A percentile compares a stretch with the other conserved stretches of the same genome.
Evolutionary conservation across 2,797 vertebrate species (phyloP).

Genomic region (Amniataba percoides): DNA sequence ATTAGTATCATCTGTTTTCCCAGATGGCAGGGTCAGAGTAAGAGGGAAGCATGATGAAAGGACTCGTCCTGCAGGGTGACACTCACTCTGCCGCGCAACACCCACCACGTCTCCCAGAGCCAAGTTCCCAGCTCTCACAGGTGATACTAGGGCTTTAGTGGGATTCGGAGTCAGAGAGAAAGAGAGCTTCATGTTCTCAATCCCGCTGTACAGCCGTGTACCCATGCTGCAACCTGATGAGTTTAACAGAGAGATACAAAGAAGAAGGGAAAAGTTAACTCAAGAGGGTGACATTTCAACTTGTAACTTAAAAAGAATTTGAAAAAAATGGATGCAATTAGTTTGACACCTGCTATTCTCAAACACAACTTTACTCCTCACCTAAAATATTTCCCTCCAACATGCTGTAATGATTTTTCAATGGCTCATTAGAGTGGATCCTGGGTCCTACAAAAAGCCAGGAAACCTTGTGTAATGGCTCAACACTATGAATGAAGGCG

Average conservation of each 20-base stretch:
- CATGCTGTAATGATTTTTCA: conserved; percentile 74
- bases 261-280: conserved; percentile 57
- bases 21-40: conserved; percentile 85
- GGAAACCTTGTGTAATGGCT: conserved; percentile 54
- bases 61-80: conserved; percentile 75
- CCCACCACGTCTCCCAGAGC: conserved; percentile 53
- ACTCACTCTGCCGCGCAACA: conserved; percentile 68
- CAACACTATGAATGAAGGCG: conserved; percentile 53
- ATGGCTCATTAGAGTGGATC: conserved; percentile 80
- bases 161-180: conserved; percentile 63
- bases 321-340: conserved; percentile 37
- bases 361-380: conserved; percentile 52
- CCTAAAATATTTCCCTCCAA: conserved; percentile 56
- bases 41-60: conserved; percentile 83
- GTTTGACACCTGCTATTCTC: conserved; percentile 55
- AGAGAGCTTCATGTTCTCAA: conserved; percentile 60
- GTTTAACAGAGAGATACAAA: conserved; percentile 41
- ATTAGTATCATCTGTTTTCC: conserved; percentile 87
- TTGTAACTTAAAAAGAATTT: conserved; percentile 26
- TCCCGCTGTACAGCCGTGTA: conserved; percentile 35
- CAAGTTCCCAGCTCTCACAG: conserved; percentile 73
- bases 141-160: conserved; percentile 76
- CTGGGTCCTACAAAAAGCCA: conserved; percentile 57
- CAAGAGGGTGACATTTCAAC: conserved; percentile 49
- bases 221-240: conserved; percentile 66